Conservation (phyloP, 2,888 invertebrate genomes). For the Idaea biselata region DNA sequence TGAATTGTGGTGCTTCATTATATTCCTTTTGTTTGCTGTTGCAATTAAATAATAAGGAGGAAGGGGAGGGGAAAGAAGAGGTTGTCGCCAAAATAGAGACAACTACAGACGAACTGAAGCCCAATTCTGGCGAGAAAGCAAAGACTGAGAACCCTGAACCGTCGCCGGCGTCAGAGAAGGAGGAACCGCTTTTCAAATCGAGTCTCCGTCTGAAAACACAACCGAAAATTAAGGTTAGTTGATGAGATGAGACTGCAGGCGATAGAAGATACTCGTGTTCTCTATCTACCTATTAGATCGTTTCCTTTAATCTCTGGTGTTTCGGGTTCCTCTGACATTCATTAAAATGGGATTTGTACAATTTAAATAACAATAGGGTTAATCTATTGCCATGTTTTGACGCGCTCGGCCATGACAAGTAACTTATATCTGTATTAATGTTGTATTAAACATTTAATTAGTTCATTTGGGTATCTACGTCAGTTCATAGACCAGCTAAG, state of each 20-base stretch:
- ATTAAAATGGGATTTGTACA: conserved; percentile 32
- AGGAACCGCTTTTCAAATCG: conserved; percentile 75
- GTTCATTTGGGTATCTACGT: no score
- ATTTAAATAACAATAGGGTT: neutral
- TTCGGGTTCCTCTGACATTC: conserved; percentile 40
- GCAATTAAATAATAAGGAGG: conserved; percentile 70
- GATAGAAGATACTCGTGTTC: conserved; percentile 35
- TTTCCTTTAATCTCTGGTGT: conserved; percentile 53
- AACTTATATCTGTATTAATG: no score
- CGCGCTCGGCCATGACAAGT: no score
- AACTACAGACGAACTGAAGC: conserved; percentile 73
- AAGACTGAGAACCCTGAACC: conserved; percentile 49
- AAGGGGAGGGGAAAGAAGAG: conserved; percentile 62
- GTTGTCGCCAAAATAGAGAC: conserved; percentile 75
- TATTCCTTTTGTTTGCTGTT: conserved; percentile 70
- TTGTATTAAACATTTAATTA: no score
- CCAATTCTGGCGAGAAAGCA: conserved; percentile 56
- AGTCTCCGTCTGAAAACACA: conserved; percentile 66
- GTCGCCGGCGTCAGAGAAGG: conserved; percentile 62
- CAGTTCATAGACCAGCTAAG: no score
- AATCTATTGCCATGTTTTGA: neutral
- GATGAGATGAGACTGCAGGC: conserved; percentile 31
- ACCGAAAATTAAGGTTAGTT: conserved; percentile 72
- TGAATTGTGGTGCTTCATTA: conserved; percentile 57
- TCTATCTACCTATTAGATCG: conserved; percentile 60